phyloP scores from a whole-genome alignment of 64 coral and sea anemone genomes.

The Stichodactyla helianthus region DNA sequence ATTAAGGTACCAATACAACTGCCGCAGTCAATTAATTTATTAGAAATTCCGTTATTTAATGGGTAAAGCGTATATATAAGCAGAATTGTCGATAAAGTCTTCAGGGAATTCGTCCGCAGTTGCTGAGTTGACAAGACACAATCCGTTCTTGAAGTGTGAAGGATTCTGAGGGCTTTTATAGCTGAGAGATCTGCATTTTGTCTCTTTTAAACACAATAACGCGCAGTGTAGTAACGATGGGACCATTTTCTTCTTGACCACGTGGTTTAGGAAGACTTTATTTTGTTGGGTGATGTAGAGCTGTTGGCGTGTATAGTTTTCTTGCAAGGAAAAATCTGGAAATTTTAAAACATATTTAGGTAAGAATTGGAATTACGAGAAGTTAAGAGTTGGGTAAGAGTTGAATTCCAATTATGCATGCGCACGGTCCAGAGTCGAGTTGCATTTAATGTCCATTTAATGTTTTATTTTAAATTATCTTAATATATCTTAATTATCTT shows the following conservation, averaged over 20 bases:
- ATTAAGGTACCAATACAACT: no score
- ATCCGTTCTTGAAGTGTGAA: neutral
- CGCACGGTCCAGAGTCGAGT: no score
- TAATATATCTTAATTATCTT: no score
- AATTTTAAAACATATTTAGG: neutral
- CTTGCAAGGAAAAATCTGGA: neutral
- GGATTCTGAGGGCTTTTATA: neutral
- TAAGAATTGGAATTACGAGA: neutral
- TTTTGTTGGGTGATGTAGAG: neutral
- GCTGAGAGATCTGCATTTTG: neutral
- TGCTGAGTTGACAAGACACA: neutral
- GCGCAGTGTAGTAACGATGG: neutral
- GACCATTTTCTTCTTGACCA: neutral
- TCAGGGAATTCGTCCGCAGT: neutral
- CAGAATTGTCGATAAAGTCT: conserved; percentile 3
- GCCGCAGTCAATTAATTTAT: no score
- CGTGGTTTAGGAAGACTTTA: neutral
- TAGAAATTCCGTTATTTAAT: neutral
- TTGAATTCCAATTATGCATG: no score
- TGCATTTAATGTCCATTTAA: no score
- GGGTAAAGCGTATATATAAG: neutral
- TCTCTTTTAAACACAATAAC: neutral
- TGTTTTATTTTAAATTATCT: no score
- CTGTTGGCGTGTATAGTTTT: neutral
- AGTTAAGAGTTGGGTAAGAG: no score